These are phyloP conservation scores for Catostomus latipinnis DNA, from an alignment of 2,797 vertebrate species.

Conservation along the genomic window DNA sequence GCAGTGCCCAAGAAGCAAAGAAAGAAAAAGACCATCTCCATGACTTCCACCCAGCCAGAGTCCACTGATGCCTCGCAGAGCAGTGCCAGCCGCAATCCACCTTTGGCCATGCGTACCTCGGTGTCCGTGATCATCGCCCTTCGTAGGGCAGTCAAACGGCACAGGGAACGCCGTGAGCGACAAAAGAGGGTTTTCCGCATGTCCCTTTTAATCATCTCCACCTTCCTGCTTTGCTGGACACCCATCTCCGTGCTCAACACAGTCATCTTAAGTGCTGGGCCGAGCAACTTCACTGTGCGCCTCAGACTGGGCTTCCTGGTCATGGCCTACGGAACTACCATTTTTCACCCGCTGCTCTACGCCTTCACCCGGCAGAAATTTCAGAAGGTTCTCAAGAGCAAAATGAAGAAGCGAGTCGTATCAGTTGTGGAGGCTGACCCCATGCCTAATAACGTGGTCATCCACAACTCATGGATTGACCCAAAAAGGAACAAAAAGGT, in stretches of 20 bases:
- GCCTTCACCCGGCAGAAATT: slow-evolving; percentile 98
- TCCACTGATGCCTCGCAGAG: slow-evolving; percentile 85
- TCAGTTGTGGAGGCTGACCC: slow-evolving; percentile 92
- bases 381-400: slow-evolving; percentile 94
- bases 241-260: slow-evolving; percentile 96
- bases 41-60: slow-evolving; percentile 84
- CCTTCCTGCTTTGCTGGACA: slow-evolving; percentile 98
- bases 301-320: slow-evolving; percentile 95
- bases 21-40: slow-evolving; percentile 93
- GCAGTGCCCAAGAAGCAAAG: slow-evolving; percentile 91
- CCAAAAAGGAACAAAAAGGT: slow-evolving; percentile 91
- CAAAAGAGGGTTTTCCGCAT: slow-evolving; percentile 96
- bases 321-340: slow-evolving; percentile 97
- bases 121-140: slow-evolving; percentile 96
- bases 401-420: slow-evolving; percentile 94
- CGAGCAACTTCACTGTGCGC: slow-evolving; percentile 92
- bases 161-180: slow-evolving; percentile 92
- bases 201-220: slow-evolving; percentile 96
- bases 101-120: slow-evolving; percentile 93
- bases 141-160: slow-evolving; percentile 91
- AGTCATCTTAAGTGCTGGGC: slow-evolving; percentile 91
- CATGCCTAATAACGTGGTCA: slow-evolving; percentile 87
- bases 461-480: slow-evolving; percentile 94
- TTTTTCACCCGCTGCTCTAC: slow-evolving; percentile 97
- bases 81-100: slow-evolving; percentile 85